These are phyloP conservation scores for Acleris holmiana DNA, from an alignment of 2,888 invertebrate species.

Conservation along the genomic window DNA sequence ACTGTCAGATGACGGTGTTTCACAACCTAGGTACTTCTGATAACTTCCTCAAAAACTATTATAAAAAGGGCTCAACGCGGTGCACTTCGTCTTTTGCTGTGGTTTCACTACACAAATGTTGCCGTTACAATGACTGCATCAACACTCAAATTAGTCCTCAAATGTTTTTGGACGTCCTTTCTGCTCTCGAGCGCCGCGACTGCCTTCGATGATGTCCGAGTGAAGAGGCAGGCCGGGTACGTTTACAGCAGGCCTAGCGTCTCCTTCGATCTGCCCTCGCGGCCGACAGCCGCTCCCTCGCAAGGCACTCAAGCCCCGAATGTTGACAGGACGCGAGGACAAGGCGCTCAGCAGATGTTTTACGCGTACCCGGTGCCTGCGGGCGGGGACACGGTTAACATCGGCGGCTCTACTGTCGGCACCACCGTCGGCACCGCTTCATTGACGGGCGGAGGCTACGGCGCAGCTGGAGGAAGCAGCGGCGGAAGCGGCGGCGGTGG, in stretches of 20 bases:
- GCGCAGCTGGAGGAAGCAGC: slow-evolving; percentile 13
- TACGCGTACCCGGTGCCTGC: slow-evolving; percentile 72
- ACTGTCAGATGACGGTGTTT: slow-evolving; percentile 52
- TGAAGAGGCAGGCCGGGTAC: slow-evolving; percentile 74
- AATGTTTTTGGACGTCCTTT: slow-evolving; percentile 45
- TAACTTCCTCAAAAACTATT: slow-evolving; percentile 59
- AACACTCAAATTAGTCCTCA: slow-evolving; percentile 41
- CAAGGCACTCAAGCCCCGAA: slow-evolving; percentile 69
- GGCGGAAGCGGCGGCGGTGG: slow-evolving; percentile 9
- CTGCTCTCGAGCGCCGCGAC: slow-evolving; percentile 15
- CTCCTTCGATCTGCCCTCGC: slow-evolving; percentile 70
- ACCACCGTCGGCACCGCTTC: slow-evolving; percentile 41
- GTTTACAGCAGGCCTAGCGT: slow-evolving; percentile 72
- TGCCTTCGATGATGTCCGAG: slow-evolving; percentile 47
- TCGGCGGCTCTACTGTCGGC: slow-evolving; percentile 52
- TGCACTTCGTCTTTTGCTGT: slow-evolving; percentile 52
- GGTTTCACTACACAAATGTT: slow-evolving; percentile 35
- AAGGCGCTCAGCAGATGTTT: slow-evolving; percentile 66
- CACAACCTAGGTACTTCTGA: slow-evolving; percentile 50
- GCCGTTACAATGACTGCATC: slow-evolving; percentile 51
- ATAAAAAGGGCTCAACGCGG: slow-evolving; percentile 61
- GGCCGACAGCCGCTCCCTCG: slow-evolving; percentile 56
- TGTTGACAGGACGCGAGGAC: slow-evolving; percentile 66
- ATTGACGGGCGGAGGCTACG: slow-evolving; percentile 39
- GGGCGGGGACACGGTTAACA: slow-evolving; percentile 52